Evolutionary conservation across 2,797 vertebrate genomes (phyloP).

Genomic region (Gobio occitaniae): DNA sequence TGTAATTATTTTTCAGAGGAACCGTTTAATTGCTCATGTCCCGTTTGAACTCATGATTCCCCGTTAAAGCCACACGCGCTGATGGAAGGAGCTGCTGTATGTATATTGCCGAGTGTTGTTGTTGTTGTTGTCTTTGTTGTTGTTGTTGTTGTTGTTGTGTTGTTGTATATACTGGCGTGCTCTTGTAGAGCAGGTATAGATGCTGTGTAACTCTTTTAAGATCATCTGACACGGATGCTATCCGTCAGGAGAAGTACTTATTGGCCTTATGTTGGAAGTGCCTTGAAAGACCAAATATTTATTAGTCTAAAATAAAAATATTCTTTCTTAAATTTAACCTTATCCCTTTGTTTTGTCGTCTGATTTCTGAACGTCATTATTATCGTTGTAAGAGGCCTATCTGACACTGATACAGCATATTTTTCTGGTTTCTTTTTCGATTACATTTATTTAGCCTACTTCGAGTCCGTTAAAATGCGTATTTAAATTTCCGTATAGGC

Average conservation of each 20-base stretch:
- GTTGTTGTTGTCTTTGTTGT: too few species aligned
- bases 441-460: neutral
- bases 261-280: constrained; percentile 72
- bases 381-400: neutral
- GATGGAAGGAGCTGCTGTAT: neutral
- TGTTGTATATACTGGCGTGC: constrained; percentile 44
- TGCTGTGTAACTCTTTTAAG: constrained; percentile 36
- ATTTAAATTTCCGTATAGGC: too few species aligned
- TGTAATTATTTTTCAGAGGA: constrained; percentile 34
- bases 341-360: constrained; percentile 1
- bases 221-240: constrained; percentile 47
- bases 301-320: constrained; percentile 64
- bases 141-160: neutral
- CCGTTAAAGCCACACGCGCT: neutral
- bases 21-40: neutral
- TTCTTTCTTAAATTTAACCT: constrained; percentile 57
- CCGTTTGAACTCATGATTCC: neutral
- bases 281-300: constrained; percentile 76
- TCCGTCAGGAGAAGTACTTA: constrained; percentile 77
- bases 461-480: neutral
- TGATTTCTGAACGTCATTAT: neutral
- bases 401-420: too few species aligned
- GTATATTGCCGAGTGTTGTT: too few species aligned
- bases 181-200: constrained; percentile 60
- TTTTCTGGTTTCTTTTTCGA: neutral